Base-by-base conservation (phyloP, 1,140 invertebrate species). In the Arion vulgaris region DNA sequence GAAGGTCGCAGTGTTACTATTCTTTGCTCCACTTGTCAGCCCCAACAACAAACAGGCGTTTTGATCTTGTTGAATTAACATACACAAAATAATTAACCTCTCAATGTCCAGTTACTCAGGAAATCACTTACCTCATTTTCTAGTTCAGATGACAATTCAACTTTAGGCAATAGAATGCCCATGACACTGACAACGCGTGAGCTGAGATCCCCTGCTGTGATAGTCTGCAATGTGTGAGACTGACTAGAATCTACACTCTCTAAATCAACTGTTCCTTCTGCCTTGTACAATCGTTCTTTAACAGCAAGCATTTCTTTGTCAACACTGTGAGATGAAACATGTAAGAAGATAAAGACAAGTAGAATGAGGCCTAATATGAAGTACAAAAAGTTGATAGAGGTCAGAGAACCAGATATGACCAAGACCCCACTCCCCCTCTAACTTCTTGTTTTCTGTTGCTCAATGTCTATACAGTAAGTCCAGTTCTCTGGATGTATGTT, bases 161-260 rank as follows among this genome's bases (percentile, higher is more conserved):
- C 45, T 17, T 68, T 84, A 5, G 85, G 86, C 38, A 88, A 68
- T 32, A 88, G 71, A 9, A 88, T 83, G 0, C 86, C 87, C 36
- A 83, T 83, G 38, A 88, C 85, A 34, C 81, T 82, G 53, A 87
- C 86, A 23, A 88, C 85, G 53, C 41, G 76, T n/a, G 72, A 39
- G 49, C 81, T 81, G 2, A 87, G 75, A 66, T 87, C 86, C 36
- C 74, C 23, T 0, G 66, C 45, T 13, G 72, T 51, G 0, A 86
- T 34, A 34, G 49, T 41, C 15, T 83, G 79, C 0, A 34, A 28
- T 26, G 79, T 83, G 77, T 80, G 45, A 36, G 34, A 72, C 73
- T 74, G 73, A 41, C 36, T 66, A 72, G 82, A 66, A 57, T 39
- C 66, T 45, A 77, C 26, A 2, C 75, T 39, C 32, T 57, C 38